These are phyloP conservation scores for Okamejei kenojei DNA, from an alignment of 2,797 vertebrate genomes.

Conservation along the genomic window DNA sequence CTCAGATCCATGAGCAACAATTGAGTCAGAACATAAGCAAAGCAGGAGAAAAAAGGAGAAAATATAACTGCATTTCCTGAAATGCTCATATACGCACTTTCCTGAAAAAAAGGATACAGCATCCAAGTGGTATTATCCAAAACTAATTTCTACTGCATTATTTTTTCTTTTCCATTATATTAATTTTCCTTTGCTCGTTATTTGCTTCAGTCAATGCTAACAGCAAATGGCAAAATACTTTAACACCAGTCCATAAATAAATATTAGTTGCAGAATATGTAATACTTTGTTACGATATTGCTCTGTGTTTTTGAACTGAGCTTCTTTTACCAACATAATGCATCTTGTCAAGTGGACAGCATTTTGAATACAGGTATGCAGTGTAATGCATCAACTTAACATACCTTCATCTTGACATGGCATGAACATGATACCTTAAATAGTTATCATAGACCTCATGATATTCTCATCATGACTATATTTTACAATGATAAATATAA, in stretches of 20 bases:
- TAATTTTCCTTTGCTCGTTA: background rate
- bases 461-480: background rate
- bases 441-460: background rate
- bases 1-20: background rate
- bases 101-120: background rate
- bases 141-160: background rate
- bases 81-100: background rate
- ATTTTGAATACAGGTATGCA: slow-evolving; percentile 16
- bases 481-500: background rate
- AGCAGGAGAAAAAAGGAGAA: background rate
- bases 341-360: background rate
- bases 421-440: background rate
- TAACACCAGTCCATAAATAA: background rate
- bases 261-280: background rate
- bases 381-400: background rate
- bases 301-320: background rate
- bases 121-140: background rate
- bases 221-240: background rate
- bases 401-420: background rate
- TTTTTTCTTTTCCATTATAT: background rate
- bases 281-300: background rate
- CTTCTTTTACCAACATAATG: background rate
- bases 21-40: background rate
- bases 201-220: background rate
- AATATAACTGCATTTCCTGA: background rate